Base-by-base conservation (phyloP, 53 echinoderm and acorn worm species). In the Apostichopus leukothele region DNA sequence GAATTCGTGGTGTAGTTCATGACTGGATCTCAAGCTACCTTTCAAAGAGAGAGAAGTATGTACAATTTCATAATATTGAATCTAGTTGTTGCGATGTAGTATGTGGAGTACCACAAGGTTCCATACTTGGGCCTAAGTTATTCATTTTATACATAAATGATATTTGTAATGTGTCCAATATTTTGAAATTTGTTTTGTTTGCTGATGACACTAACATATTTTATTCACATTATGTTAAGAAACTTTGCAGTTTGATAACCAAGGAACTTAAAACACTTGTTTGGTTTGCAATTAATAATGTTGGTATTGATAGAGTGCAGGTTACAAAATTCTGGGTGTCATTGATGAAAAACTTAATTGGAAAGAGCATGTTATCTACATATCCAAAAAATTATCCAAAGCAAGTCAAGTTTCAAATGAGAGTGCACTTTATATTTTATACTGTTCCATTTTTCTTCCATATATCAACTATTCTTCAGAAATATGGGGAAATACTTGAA, bases 1-100 rank as follows among this genome's bases (percentile, higher is more conserved):
- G 39, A 25, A 60, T 84, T 61, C 60, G 60, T 26, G 84, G 84
- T 14, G 20, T 63, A 84, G 9, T 22, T 22, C 63, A 61, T n/a
- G 52, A 3, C 6, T 84, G 84, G 84, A 51, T 84, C 19, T 9
- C n/a, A 23, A 84, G 84, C 13, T 61, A 23, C 22, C 12, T 84
- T 25, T 60, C 8, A 51, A 60, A 22, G 60, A 84, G 63, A 14
- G 60, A 84, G 51, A 53, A 78, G 51, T 78, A 78, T 78, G 78
- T 78, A 51, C 10, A 52, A 52, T 1, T 78, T 78, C 50, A 78
- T 6, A 5, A 10, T 23, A 23, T 78, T 50, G 9, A 18, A 54
- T 80, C 59, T 80, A 54, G 13, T 20, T 80, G 16, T 53, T 12
- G 10, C 14, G 54, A 80, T 19, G 9, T 80, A 51, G 7, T 27